These are phyloP conservation scores for Neoscelio sp. DNA, from an alignment of 2,888 invertebrate species.

Conservation along the genomic window DNA sequence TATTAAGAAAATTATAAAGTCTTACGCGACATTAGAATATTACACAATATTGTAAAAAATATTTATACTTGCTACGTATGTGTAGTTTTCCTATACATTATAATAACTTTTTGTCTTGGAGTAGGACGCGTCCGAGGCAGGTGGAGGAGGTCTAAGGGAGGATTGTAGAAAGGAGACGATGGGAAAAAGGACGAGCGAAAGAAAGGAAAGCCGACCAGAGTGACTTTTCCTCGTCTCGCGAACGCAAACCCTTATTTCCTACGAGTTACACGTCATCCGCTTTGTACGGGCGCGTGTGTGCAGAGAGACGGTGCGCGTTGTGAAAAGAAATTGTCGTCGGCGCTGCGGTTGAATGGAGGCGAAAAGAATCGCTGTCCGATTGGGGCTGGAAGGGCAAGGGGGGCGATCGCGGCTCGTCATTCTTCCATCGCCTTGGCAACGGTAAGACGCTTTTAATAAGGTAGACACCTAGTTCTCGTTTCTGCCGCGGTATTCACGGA, in stretches of 20 bases:
- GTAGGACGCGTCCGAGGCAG: conserved; percentile 7
- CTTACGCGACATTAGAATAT: too few species aligned
- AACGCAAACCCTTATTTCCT: conserved; percentile 60
- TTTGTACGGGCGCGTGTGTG: conserved; percentile 44
- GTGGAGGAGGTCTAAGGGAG: conserved; percentile 7
- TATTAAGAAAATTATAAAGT: too few species aligned
- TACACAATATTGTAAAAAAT: too few species aligned
- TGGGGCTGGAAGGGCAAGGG: conserved; percentile 56
- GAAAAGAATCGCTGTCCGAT: conserved; percentile 68
- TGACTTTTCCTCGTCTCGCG: conserved; percentile 57
- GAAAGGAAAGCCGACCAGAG: conserved; percentile 51
- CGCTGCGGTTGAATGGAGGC: conserved; percentile 60
- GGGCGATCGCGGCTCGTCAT: conserved; percentile 58
- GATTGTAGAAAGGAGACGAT: conserved; percentile 21
- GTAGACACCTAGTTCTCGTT: conserved; percentile 70
- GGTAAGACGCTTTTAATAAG: conserved; percentile 78
- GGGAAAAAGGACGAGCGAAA: conserved; percentile 46
- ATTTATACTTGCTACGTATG: too few species aligned
- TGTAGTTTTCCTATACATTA: too few species aligned
- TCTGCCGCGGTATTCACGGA: conserved; percentile 70
- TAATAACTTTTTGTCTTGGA: too few species aligned
- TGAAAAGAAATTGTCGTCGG: conserved; percentile 67
- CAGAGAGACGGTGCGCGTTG: conserved; percentile 38
- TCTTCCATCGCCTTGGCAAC: conserved; percentile 75
- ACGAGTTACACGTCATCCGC: conserved; percentile 67